Evolutionary conservation across 2,113 vertebrate species (phyloP).

Genomic region (Isichthys henryi): DNA sequence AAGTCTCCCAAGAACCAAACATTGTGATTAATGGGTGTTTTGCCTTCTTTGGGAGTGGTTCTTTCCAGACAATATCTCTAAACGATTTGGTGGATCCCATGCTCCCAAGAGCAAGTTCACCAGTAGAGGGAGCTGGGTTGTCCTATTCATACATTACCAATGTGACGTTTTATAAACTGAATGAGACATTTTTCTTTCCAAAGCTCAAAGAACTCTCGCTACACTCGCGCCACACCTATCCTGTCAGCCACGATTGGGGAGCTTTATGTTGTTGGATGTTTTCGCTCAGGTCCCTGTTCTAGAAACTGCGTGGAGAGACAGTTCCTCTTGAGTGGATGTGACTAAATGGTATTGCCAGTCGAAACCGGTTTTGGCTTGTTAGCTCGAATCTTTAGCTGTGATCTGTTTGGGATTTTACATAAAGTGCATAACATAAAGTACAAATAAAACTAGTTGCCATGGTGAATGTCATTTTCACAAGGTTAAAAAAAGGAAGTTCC

Average conservation of each 20-base stretch:
- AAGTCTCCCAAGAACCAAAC: neutral
- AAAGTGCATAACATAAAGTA: neutral
- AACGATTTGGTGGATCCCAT: neutral
- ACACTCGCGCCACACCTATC: neutral
- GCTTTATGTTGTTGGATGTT: neutral
- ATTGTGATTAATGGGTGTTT: neutral
- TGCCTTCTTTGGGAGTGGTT: neutral
- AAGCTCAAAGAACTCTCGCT: neutral
- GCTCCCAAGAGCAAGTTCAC: slow-evolving; percentile 79
- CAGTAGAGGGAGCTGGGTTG: slow-evolving; percentile 65
- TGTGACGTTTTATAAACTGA: neutral
- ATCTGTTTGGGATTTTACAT: neutral
- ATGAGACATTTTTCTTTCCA: neutral
- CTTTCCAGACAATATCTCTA: neutral
- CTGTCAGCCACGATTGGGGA: neutral
- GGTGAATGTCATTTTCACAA: slow-evolving; percentile 23
- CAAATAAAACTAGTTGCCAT: neutral
- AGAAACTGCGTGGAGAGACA: slow-evolving; percentile 79
- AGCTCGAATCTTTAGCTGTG: neutral
- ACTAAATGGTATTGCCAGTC: slow-evolving; percentile 79
- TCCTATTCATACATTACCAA: neutral
- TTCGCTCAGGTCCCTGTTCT: slow-evolving; percentile 48
- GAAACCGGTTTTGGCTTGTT: slow-evolving; percentile 61
- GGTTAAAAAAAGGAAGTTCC: slow-evolving; percentile 39
- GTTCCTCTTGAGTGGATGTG: slow-evolving; percentile 77